A percentile compares a stretch with the other conserved stretches of the same genome.
Evolutionary conservation across 2,888 invertebrate species (phyloP).

Genomic region (Petrolisthes manimaculis): DNA sequence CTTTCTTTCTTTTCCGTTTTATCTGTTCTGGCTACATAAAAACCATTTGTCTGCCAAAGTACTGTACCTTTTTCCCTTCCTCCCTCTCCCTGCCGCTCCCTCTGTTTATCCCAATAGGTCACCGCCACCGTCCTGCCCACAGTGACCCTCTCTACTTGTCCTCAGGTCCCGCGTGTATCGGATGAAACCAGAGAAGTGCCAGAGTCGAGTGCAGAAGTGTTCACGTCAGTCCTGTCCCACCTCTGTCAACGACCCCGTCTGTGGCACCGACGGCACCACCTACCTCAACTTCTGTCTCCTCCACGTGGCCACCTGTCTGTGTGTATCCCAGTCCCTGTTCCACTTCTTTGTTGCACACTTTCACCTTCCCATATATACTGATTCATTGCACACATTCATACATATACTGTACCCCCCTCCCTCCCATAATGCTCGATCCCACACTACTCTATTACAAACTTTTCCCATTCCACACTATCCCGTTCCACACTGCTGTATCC

Average conservation of each 20-base stretch:
- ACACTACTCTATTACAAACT: no score
- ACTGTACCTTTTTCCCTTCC: not conserved
- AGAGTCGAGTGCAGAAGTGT: constrained; percentile 51
- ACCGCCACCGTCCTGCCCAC: not conserved
- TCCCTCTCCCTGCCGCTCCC: not conserved
- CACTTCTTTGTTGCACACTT: not conserved
- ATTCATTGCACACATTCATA: not conserved
- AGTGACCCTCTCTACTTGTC: not conserved
- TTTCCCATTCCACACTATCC: no score
- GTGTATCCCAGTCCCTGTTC: not conserved
- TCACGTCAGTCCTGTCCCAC: constrained; percentile 67
- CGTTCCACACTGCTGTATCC: no score
- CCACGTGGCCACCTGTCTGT: constrained; percentile 51
- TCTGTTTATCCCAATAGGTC: not conserved
- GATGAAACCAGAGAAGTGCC: constrained; percentile 57
- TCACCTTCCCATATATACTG: not conserved
- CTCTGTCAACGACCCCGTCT: constrained; percentile 74
- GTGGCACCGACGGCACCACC: constrained; percentile 61
- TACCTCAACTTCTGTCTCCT: constrained; percentile 63
- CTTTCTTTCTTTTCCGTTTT: not conserved
- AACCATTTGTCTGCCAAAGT: not conserved
- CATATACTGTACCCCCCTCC: not conserved
- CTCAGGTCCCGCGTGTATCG: constrained; percentile 53
- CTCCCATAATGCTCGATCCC: no score
- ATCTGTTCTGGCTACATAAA: not conserved